Evolutionary conservation across 2,888 invertebrate species (phyloP).

Genomic region (Tenthredo amoena): DNA sequence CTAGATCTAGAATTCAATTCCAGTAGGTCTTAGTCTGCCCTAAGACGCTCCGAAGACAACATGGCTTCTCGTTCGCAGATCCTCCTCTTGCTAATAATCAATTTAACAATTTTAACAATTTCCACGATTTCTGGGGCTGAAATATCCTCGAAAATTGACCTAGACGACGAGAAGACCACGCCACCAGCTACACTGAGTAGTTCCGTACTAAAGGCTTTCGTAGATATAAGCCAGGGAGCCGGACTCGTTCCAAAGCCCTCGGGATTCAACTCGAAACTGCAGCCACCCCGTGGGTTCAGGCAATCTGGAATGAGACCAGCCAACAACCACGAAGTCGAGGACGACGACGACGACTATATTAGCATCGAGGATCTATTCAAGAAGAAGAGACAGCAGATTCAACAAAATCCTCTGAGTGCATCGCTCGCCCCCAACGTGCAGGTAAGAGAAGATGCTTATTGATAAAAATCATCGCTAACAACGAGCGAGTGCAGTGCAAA

Average conservation of each 20-base stretch:
- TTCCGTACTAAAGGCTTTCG: constrained; percentile 50
- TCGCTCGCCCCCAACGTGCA: neutral
- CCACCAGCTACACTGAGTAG: constrained; percentile 33
- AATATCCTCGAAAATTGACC: constrained; percentile 65
- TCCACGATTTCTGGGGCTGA: constrained; percentile 36
- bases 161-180: constrained; percentile 57
- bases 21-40: constrained; percentile 20
- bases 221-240: constrained; percentile 48
- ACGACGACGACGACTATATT: constrained; percentile 37
- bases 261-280: constrained; percentile 14
- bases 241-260: constrained; percentile 27
- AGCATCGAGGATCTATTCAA: constrained; percentile 50
- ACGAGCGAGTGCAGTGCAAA: neutral
- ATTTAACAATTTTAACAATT: neutral
- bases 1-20: constrained; percentile 46
- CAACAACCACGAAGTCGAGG: constrained; percentile 13
- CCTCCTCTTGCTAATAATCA: neutral
- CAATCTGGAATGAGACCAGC: neutral
- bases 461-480: neutral
- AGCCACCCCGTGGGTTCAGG: constrained; percentile 32
- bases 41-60: constrained; percentile 11
- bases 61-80: constrained; percentile 15
- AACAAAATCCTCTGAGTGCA: constrained; percentile 6
- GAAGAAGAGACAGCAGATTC: constrained; percentile 38
- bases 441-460: constrained; percentile 4